A percentile compares a stretch with the other conserved stretches of the same genome.
Conservation (phyloP, 2,888 invertebrate genomes). For the Meteorus colon region DNA sequence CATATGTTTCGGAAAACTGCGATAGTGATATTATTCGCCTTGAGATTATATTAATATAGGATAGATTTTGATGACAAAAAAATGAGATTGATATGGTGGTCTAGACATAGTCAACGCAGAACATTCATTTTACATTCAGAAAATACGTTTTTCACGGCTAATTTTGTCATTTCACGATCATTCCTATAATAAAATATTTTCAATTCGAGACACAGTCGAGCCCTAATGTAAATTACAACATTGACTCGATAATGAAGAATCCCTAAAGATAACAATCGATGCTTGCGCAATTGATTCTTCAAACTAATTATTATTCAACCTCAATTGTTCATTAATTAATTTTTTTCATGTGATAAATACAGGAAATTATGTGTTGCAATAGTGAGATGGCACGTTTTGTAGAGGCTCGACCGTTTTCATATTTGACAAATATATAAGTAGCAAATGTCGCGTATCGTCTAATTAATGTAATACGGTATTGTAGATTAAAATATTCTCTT, state of each 20-base stretch:
- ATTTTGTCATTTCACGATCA: conserved; percentile 53
- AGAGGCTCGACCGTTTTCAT: conserved; percentile 44
- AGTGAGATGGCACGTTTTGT: conserved; percentile 15
- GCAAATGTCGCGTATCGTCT: conserved; percentile 65
- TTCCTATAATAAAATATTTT: conserved; percentile 68
- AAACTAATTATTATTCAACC: background rate
- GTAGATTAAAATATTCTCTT: conserved; percentile 67
- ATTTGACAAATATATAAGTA: conserved; percentile 66
- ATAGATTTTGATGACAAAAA: conserved; percentile 61
- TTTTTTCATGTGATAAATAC: background rate
- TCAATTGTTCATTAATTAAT: background rate
- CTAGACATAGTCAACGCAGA: conserved; percentile 54
- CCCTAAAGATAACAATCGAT: background rate
- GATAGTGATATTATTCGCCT: conserved; percentile 56
- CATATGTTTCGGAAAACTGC: conserved; percentile 59
- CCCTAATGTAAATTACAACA: conserved; percentile 27
- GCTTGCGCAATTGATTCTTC: background rate
- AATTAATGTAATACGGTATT: conserved; percentile 64
- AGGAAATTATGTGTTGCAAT: conserved; percentile 6
- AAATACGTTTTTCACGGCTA: conserved; percentile 53
- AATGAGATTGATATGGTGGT: conserved; percentile 65
- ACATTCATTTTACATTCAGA: conserved; percentile 48
- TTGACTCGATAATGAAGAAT: conserved; percentile 1
- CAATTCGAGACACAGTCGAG: conserved; percentile 53
- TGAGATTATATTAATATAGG: conserved; percentile 68